Base-by-base conservation (phyloP, 2,797 vertebrate species). In the Graptemys geographica region DNA sequence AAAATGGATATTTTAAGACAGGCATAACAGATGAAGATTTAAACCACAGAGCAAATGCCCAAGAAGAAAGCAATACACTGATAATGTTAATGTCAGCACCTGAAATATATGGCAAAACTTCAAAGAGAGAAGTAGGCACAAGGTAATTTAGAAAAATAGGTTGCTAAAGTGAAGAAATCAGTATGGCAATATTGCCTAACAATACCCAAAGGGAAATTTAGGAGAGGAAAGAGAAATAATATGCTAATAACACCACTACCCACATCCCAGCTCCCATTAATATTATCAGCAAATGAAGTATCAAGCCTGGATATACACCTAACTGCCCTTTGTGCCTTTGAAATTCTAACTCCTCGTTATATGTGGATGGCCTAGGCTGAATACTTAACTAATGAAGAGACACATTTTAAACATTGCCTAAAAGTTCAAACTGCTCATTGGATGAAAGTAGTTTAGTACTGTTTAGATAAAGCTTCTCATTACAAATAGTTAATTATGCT, bases 1-100 rank as follows among this genome's bases (percentile, higher is more conserved):
- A 82, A 92, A 95, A 53, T 62, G n/a, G 92, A 57, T 91, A 90
- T 92, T 90, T 81, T 86, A 62, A 88, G 84, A 62, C 52, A n/a
- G 21, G 47, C 44, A 33, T 59, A 94, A 86, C 31, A 37, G 33
- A 81, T 2, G 4, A 90, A 76, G 4, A 28, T 56, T 81, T 79
- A 92, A 76, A 18, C n/a, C 74, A 86, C n/a, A 56, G 86, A 90
- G 7, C 41, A 13, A 82, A 87, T 31, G 25, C 74, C 78, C 25
- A 0, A 0, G 41, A 88, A 92, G 51, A 90, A 95, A 95, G 57
- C 10, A 84, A 91, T 84, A 12, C 9, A 81, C 18, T 72, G 56
- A 33, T 4, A 85, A 4, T 55, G 11, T 11, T 0, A 0, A 44
- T 47, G 23, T 12, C 37, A 44, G 41, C 23, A 44, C 23, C 41